Conservation (phyloP, 2,888 invertebrate species). For the Lydus trimaculatus region DNA sequence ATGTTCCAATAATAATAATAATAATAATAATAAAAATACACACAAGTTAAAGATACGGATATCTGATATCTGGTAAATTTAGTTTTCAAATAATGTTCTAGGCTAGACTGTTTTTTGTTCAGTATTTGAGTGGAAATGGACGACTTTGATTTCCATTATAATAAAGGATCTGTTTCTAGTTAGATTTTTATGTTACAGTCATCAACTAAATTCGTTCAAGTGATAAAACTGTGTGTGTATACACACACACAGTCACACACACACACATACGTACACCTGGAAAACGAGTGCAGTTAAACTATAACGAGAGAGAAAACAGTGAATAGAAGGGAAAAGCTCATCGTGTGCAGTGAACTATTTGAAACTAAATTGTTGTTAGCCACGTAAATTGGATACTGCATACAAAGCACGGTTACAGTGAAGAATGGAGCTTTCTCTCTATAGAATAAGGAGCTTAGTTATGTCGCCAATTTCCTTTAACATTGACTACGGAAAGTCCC, state of each 20-base stretch:
- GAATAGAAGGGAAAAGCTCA: conserved; percentile 9
- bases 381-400: conserved; percentile 26
- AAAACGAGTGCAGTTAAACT: conserved; percentile 7
- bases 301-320: neutral
- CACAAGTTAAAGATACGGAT: too few relatives aligned
- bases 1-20: neutral
- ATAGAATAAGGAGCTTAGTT: conserved; percentile 35
- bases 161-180: neutral
- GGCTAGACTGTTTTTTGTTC: conserved; percentile 2
- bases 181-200: neutral
- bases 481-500: conserved; percentile 22
- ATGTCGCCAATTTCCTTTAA: conserved; percentile 36
- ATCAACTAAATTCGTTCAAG: conserved; percentile 7
- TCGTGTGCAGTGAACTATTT: conserved; percentile 13
- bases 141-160: neutral
- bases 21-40: too few relatives aligned
- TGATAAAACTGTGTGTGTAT: neutral
- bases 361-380: conserved; percentile 19
- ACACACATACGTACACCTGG: too few relatives aligned
- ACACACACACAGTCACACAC: too few relatives aligned
- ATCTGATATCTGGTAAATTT: neutral
- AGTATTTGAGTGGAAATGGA: neutral
- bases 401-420: conserved; percentile 30
- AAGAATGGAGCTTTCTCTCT: conserved; percentile 19
- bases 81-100: neutral